Evolutionary conservation across 1,140 invertebrate species (phyloP), one percentile per base, ranked within the genome.

Genomic region (Apocrypta bakeri): DNA sequence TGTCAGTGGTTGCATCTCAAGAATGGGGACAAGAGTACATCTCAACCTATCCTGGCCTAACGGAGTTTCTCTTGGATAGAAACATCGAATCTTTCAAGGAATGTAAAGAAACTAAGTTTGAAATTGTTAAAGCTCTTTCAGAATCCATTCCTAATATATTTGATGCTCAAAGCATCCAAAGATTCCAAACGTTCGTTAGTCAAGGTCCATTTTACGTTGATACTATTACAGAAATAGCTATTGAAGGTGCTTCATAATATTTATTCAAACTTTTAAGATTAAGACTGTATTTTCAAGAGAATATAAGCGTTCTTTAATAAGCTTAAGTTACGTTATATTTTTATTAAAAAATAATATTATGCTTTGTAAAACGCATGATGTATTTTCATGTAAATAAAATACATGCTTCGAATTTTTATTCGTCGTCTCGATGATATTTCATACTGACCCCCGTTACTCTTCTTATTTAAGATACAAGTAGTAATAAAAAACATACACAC

Each of bases 1-100:
- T 95, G 8, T 82, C 86, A 9, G 90, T 91, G 7, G 75, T 96
- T 9, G 91, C 93, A 0, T 86, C 87, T 7, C 93, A 94, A 87
- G 86, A 88, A 14, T 96, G 95, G 95, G 95, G 94, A 7, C 95
- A 95, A 88, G 91, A 93, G 81, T 89, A 92, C 66, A 93, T 95
- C 79, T 93, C 92, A 81, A 89, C 90, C 84, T 87, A 90, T 79
- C 91, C 94, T 63, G 95, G 96, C 37, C 93, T 97, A 48, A 86
- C 95, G 4, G 96, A 97, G 89, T 97, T 95, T 88, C 88, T 97
- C 3, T 87, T 97, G 2, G 95, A 97, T 86, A 91, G 96, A 37
- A 93, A 93, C 74, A 91, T 93, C 1, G 95, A 96, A 88, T 91
- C 93, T 1, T 93, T 93, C 76, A 97, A 96, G 87, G 94, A 95